Conservation (phyloP, 92 coral and sea anemone genomes). For the Hydrozoanthus gracilis region DNA sequence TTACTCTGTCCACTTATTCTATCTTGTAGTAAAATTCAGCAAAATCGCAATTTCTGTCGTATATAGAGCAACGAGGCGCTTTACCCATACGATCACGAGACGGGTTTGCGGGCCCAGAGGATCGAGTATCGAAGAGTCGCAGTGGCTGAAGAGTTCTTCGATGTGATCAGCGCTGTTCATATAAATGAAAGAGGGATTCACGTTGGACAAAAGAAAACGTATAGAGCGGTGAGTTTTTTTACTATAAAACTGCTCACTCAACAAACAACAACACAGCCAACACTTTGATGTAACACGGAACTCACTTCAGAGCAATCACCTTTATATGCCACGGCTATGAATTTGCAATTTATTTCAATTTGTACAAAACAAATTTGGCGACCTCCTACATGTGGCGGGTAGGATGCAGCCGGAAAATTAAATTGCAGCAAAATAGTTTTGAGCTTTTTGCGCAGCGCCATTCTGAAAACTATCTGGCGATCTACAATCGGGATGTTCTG, state of each 20-base stretch:
- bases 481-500: constrained; percentile 45
- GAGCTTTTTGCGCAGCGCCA: constrained; percentile 14
- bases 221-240: constrained; percentile 91
- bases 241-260: constrained; percentile 1
- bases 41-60: constrained; percentile 56
- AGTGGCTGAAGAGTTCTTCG: constrained; percentile 98
- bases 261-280: constrained; percentile 8
- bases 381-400: constrained; percentile 43
- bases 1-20: constrained; percentile 51
- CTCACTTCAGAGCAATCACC: constrained; percentile 37
- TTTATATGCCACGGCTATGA: constrained; percentile 49
- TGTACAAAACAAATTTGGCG: constrained; percentile 48
- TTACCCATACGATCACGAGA: constrained; percentile 87
- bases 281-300: constrained; percentile 41
- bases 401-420: constrained; percentile 28
- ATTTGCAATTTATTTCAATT: constrained; percentile 52
- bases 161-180: constrained; percentile 96
- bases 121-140: constrained; percentile 97
- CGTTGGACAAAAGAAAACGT: constrained; percentile 99
- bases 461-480: constrained; percentile 19
- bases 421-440: constrained; percentile 25
- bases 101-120: constrained; percentile 78
- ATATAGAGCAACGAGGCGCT: constrained; percentile 81
- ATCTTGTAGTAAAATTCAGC: constrained; percentile 46
- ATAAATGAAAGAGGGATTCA: constrained; percentile 98